phyloP scores from a whole-genome alignment of 2,113 vertebrate species.

The Picathartes gymnocephalus region DNA sequence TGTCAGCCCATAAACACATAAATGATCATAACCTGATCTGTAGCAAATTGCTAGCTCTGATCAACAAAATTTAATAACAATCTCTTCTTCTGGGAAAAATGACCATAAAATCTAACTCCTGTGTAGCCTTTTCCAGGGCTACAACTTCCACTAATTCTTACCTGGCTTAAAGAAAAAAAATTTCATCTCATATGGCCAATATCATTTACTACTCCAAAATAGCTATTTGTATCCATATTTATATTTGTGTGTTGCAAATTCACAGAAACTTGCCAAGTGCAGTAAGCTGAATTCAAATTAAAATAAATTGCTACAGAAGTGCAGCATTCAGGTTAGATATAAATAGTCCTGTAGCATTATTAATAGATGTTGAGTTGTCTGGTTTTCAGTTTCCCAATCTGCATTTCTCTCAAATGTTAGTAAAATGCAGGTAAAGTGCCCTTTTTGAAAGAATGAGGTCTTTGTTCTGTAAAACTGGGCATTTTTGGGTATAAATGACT shows the following conservation, averaged over 20 bases:
- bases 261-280: neutral
- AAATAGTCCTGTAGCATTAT: conserved; percentile 28
- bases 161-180: neutral
- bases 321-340: conserved; percentile 13
- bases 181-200: neutral
- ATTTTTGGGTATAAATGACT: neutral
- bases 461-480: neutral
- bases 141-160: neutral
- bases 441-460: conserved; percentile 1
- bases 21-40: neutral
- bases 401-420: neutral
- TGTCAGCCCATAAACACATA: neutral
- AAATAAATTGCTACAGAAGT: neutral
- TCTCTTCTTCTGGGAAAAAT: neutral
- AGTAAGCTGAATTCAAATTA: neutral
- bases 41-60: neutral
- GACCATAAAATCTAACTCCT: neutral
- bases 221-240: neutral
- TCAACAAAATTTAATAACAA: neutral
- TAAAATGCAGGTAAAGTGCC: neutral
- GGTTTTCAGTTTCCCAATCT: neutral
- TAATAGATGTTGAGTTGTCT: conserved; percentile 27
- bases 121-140: neutral
- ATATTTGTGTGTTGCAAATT: neutral
- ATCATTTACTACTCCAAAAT: neutral